These are phyloP conservation scores for Mellivora capensis DNA, from an alignment of 2,113 vertebrate genomes.

Conservation along the genomic window DNA sequence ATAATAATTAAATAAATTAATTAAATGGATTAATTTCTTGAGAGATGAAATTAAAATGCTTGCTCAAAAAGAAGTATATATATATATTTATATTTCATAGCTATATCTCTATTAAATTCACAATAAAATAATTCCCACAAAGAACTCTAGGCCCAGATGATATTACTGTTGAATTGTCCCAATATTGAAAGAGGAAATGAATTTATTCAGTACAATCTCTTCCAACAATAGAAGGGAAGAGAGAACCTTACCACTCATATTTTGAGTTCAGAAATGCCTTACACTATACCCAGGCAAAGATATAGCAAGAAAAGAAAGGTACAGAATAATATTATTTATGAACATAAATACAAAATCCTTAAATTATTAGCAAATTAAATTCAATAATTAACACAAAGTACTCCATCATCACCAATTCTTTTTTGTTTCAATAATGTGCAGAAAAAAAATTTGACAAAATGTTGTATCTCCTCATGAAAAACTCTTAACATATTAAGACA, in stretches of 20 bases:
- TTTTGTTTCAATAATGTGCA: neutral
- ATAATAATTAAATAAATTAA: neutral
- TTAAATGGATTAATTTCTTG: neutral
- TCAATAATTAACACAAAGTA: neutral
- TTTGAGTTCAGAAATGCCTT: neutral
- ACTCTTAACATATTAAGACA: neutral
- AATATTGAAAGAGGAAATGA: neutral
- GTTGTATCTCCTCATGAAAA: neutral
- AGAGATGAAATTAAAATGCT: neutral
- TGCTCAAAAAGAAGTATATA: neutral
- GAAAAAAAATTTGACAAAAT: neutral
- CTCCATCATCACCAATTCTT: neutral
- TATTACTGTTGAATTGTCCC: neutral
- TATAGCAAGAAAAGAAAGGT: neutral
- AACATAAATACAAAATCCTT: neutral
- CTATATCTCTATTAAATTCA: neutral
- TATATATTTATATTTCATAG: neutral
- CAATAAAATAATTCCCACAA: neutral
- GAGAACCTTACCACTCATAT: neutral
- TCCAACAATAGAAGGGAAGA: neutral
- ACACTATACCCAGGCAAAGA: neutral
- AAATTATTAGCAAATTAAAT: neutral
- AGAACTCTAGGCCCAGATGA: neutral
- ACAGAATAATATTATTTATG: neutral
- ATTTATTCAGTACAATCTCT: neutral